Evolutionary conservation across 2,888 invertebrate species (phyloP), one percentile per base, ranked within the genome.

Genomic region (Danaus chrysippus): DNA sequence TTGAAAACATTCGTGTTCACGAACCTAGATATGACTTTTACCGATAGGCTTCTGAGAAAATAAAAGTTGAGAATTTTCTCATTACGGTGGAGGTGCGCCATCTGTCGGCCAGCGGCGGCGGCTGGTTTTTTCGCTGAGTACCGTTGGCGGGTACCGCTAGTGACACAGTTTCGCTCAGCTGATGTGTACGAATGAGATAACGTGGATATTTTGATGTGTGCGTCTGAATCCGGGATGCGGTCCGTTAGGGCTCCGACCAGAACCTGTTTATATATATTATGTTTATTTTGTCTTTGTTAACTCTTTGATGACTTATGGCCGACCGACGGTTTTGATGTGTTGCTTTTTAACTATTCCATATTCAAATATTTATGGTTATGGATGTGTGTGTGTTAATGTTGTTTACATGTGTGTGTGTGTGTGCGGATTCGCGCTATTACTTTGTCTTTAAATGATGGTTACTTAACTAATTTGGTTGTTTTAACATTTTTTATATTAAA

Each of bases 131-230:
- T 76, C 72, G 72, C 70, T 62, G 63, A 67, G 75, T 83, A 83
- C 85, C 85, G 86, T 84, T 86, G 75, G 68, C 69, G 72, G 73
- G 49, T 49, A 84, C 84, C 80, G 82, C 82, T 81, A 81, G 77
- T 91, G 89, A 90, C 89, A 87, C 83, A 91, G 76, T 83, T 90
- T 68, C 70, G 73, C 81, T 77, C 90, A 90, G 90, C 90, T 89
- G 90, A 78, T 83, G 76, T 75, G 67, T 66, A 69, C 75, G 78
- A 73, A 77, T 73, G 75, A 74, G 70, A 71, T 76, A 71, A 70
- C 70, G 72, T 72, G 72, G 70, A 72, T 70, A 62, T 70, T 76
- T 70, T 71, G 64, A 43, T 75, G 79, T 82, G 77, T 82, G 81
- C 72, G 75, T 58, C 63, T 72, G 70, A 73, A 81, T 84, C 85